Percentiles rank a stretch among this genome's conserved stretches.
Conservation (phyloP, 2,888 invertebrate species). For the Perizoma affinitatum region DNA sequence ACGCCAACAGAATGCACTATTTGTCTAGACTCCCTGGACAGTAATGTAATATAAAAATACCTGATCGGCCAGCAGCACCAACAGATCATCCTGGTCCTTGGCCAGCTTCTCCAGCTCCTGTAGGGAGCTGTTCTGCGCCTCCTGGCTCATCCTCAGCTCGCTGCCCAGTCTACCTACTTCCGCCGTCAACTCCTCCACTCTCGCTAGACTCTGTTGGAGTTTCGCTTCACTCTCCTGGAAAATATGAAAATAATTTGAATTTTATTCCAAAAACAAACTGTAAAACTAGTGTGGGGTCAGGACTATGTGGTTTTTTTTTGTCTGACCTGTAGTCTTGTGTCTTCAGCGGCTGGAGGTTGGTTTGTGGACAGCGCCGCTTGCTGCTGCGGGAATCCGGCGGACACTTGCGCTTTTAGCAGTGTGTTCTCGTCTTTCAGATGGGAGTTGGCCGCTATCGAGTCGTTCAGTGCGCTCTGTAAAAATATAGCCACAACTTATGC, state of each 20-base stretch:
- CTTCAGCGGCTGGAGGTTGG: slow-evolving; percentile 3
- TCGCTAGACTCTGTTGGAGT: slow-evolving; percentile 5
- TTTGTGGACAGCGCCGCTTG: neutral
- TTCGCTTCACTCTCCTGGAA: slow-evolving; percentile 21
- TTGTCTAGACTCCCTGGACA: too few species aligned
- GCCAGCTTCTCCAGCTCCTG: slow-evolving; percentile 86
- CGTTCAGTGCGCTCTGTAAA: slow-evolving; percentile 80
- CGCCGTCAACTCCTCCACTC: slow-evolving; percentile 42
- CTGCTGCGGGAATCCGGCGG: slow-evolving; percentile 32
- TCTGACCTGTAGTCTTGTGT: slow-evolving; percentile 12
- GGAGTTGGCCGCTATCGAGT: slow-evolving; percentile 88
- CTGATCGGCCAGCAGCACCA: slow-evolving; percentile 95
- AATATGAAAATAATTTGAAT: too few species aligned
- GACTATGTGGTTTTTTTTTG: slow-evolving; percentile 6
- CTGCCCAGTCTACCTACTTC: slow-evolving; percentile 49
- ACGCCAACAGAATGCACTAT: too few species aligned
- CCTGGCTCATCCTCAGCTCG: slow-evolving; percentile 47
- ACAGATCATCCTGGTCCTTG: slow-evolving; percentile 96
- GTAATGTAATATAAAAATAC: slow-evolving; percentile 58
- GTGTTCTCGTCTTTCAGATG: slow-evolving; percentile 94
- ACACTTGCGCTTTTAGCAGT: slow-evolving; percentile 89
- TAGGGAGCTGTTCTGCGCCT: slow-evolving; percentile 42
- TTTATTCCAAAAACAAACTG: too few species aligned
- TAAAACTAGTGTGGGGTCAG: too few species aligned
- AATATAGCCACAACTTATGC: too few species aligned